Evolutionary conservation across 2,113 vertebrate species (phyloP), one percentile per base, ranked within the genome.

Genomic region (Mystacornis crossleyi): DNA sequence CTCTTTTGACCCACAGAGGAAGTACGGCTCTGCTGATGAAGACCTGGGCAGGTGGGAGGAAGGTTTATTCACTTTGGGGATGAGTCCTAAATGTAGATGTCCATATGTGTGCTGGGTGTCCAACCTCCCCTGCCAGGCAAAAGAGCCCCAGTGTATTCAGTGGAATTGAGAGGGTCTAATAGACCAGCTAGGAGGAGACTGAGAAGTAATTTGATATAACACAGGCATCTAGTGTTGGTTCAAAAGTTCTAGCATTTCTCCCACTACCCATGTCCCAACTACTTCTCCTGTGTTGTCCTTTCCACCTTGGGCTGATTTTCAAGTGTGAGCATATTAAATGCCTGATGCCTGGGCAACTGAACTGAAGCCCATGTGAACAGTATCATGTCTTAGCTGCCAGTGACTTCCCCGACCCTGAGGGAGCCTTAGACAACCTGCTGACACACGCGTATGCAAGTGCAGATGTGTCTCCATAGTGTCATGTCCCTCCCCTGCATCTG

Each of bases 61-160:
- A 79, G n/a, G 42, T 45, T 18, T 36, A 17, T 74, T 79, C 16
- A 19, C 14, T n/a, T 7, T 67, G 42, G 8, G 53, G 4, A 29
- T 34, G 43, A 86, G 28, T 54, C 29, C 43, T 51, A 34, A 54
- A 50, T 17, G 5, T 14, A 31, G 26, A 66, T 12, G 5, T 24
- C 33, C 2, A 1, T 12, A 58, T 4, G 6, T 36, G 23, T 0
- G 0, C 25, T 1, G 1, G 10, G 16, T 67, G 38, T 72, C 40
- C 50, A 77, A 20, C 8, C 25, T 71, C 6, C 20, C 20, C 40
- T 60, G 71, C 29, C 48, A 47, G 17, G 31, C 18, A 73, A 57
- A 81, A 28, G 50, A 80, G 2, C 2, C 33, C 26, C 48, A 23
- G 4, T 12, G 29, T 43, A 43, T 50, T 64, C 26, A 43, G 8